These are phyloP conservation scores for Trichogramma pretiosum DNA, from an alignment of 1,140 invertebrate genomes.

Conservation along the genomic window DNA sequence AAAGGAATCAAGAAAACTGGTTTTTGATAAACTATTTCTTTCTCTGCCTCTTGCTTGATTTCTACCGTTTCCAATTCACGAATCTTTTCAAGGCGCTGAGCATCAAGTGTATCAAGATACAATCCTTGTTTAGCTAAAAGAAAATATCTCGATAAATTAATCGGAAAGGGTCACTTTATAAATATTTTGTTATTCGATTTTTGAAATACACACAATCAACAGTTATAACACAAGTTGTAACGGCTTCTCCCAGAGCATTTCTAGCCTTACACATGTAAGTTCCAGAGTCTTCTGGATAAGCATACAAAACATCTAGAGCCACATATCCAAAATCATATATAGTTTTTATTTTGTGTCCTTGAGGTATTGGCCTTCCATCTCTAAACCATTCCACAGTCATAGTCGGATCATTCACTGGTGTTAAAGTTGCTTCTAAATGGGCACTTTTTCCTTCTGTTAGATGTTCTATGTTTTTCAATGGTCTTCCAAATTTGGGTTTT, in stretches of 20 bases:
- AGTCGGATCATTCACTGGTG: slow-evolving; percentile 89
- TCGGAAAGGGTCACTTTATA: neutral
- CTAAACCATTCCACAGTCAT: slow-evolving; percentile 94
- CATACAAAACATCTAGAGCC: slow-evolving; percentile 90
- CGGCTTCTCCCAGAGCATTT: slow-evolving; percentile 84
- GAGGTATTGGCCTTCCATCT: slow-evolving; percentile 81
- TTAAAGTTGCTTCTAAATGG: slow-evolving; percentile 90
- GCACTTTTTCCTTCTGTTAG: slow-evolving; percentile 80
- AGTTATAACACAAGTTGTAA: slow-evolving; percentile 69
- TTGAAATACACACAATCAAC: slow-evolving; percentile 60
- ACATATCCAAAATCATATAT: slow-evolving; percentile 95
- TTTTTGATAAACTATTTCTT: slow-evolving; percentile 68
- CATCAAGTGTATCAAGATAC: slow-evolving; percentile 80
- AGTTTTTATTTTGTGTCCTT: slow-evolving; percentile 84
- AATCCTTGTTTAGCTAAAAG: slow-evolving; percentile 76
- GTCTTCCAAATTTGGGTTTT: slow-evolving; percentile 80
- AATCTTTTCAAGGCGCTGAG: slow-evolving; percentile 80
- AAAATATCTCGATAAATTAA: neutral
- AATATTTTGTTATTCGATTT: neutral
- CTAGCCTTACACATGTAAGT: slow-evolving; percentile 92
- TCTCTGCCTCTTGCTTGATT: slow-evolving; percentile 63
- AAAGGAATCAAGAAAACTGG: slow-evolving; percentile 81
- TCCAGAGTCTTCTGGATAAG: slow-evolving; percentile 89
- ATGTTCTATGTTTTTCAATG: slow-evolving; percentile 75
- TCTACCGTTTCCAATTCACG: slow-evolving; percentile 77